These are phyloP conservation scores for Melitaea cinxia DNA, from an alignment of 1,140 invertebrate species.

Conservation along the genomic window DNA sequence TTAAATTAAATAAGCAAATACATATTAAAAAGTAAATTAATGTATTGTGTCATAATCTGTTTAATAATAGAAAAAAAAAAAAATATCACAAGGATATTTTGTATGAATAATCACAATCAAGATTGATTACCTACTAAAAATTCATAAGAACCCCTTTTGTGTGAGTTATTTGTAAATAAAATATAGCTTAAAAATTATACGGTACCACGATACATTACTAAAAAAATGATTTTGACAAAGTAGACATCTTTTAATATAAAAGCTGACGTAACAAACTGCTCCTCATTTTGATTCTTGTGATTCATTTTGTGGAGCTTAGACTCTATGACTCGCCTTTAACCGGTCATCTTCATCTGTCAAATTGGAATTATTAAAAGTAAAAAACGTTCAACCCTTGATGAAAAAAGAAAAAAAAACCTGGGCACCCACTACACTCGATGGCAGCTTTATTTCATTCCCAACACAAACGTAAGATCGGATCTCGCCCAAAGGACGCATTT, in stretches of 20 bases:
- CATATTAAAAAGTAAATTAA: background rate
- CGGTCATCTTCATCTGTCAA: conserved; percentile 76
- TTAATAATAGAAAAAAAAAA: background rate
- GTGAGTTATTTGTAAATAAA: conserved; percentile 2
- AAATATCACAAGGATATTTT: background rate
- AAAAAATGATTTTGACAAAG: conserved; percentile 38
- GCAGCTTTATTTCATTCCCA: conserved; percentile 70
- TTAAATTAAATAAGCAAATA: too few species aligned
- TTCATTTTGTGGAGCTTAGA: conserved; percentile 35
- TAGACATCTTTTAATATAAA: conserved; percentile 31
- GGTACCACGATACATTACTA: conserved; percentile 31
- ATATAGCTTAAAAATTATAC: conserved; percentile 5
- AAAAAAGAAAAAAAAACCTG: too few species aligned
- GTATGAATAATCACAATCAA: background rate
- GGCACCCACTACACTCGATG: conserved; percentile 65
- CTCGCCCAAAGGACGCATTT: conserved; percentile 57
- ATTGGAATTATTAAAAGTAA: conserved; percentile 65
- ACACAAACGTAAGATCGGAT: conserved; percentile 76
- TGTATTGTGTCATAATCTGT: background rate
- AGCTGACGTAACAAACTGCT: conserved; percentile 36
- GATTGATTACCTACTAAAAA: background rate
- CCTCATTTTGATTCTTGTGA: conserved; percentile 31
- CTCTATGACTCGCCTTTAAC: conserved; percentile 54
- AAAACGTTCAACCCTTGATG: conserved; percentile 47
- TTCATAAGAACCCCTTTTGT: background rate